A percentile compares a stretch with the other conserved stretches of the same genome.
phyloP scores from a whole-genome alignment of 2,113 vertebrate genomes.

The Larimichthys crocea region DNA sequence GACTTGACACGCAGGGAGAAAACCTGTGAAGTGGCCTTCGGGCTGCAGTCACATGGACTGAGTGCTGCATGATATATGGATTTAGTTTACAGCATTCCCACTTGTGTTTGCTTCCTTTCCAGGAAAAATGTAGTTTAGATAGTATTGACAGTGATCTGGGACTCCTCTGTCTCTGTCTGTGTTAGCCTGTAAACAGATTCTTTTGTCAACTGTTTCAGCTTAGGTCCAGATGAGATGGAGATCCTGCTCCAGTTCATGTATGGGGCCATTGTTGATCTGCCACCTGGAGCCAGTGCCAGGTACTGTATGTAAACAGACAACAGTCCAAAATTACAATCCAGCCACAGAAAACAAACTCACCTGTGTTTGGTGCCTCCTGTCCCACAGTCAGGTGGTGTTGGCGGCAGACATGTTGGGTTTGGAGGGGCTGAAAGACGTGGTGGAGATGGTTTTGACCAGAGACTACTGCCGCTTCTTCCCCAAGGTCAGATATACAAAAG shows the following conservation, averaged over 20 bases:
- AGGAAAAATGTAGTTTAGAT: not conserved
- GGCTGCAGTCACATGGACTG: slow-evolving; percentile 22
- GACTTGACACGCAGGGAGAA: not conserved
- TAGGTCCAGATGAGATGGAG: slow-evolving; percentile 90
- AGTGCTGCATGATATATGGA: slow-evolving; percentile 30
- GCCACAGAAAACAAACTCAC: slow-evolving; percentile 20
- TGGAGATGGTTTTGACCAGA: slow-evolving; percentile 91
- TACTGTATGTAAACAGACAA: slow-evolving; percentile 66
- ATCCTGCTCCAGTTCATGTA: slow-evolving; percentile 94
- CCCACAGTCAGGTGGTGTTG: slow-evolving; percentile 87
- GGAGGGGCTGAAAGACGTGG: slow-evolving; percentile 93
- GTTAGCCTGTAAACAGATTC: not conserved
- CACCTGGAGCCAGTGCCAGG: slow-evolving; percentile 89
- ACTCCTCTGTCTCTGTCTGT: no score
- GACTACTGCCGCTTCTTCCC: slow-evolving; percentile 97
- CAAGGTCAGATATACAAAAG: slow-evolving; percentile 84
- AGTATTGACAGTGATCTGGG: no score
- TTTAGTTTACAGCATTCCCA: slow-evolving; percentile 5
- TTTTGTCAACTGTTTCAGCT: slow-evolving; percentile 78
- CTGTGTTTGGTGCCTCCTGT: slow-evolving; percentile 37
- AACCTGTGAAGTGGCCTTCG: slow-evolving; percentile 27
- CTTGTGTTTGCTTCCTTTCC: not conserved
- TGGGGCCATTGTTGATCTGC: slow-evolving; percentile 91
- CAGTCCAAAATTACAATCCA: not conserved
- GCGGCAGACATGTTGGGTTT: slow-evolving; percentile 95